Percentiles rank a stretch among this genome's conserved stretches.
Evolutionary conservation across 2,888 invertebrate genomes (phyloP).

Genomic region (Platycheirus rosarum): DNA sequence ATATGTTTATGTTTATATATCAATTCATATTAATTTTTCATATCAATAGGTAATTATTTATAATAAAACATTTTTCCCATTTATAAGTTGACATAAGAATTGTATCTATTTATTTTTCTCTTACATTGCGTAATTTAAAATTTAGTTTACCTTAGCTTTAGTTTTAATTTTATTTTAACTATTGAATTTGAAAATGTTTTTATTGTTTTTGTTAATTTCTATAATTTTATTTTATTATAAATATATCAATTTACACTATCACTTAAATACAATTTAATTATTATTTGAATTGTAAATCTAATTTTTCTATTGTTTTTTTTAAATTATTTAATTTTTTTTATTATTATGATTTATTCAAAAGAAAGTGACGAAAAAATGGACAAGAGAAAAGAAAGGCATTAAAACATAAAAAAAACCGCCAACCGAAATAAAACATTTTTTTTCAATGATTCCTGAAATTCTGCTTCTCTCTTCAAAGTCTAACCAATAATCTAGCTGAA

Average conservation of each 20-base stretch:
- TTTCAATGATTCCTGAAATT: too few species aligned
- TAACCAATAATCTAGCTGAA: too few species aligned
- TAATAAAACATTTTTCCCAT: conserved; percentile 50
- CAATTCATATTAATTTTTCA: conserved; percentile 53
- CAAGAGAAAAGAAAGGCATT: too few species aligned
- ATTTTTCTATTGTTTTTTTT: conserved; percentile 45
- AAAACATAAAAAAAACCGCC: too few species aligned
- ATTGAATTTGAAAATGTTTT: conserved; percentile 20
- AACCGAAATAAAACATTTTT: too few species aligned
- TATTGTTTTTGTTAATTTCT: not conserved
- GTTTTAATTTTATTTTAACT: conserved; percentile 15
- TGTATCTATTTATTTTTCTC: not conserved
- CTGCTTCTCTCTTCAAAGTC: too few species aligned
- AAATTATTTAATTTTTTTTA: not conserved
- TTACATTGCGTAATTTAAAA: not conserved
- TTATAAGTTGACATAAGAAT: conserved; percentile 45
- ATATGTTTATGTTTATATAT: conserved; percentile 48
- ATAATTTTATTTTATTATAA: too few species aligned
- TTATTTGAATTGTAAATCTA: conserved; percentile 39
- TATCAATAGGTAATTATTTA: conserved; percentile 61
- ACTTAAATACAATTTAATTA: conserved; percentile 42
- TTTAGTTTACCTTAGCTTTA: conserved; percentile 6
- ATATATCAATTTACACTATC: conserved; percentile 46
- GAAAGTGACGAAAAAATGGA: too few species aligned
- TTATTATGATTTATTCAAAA: too few species aligned